Conservation (phyloP, 2,797 vertebrate genomes). For the Pseudotriccus pelzelni region DNA sequence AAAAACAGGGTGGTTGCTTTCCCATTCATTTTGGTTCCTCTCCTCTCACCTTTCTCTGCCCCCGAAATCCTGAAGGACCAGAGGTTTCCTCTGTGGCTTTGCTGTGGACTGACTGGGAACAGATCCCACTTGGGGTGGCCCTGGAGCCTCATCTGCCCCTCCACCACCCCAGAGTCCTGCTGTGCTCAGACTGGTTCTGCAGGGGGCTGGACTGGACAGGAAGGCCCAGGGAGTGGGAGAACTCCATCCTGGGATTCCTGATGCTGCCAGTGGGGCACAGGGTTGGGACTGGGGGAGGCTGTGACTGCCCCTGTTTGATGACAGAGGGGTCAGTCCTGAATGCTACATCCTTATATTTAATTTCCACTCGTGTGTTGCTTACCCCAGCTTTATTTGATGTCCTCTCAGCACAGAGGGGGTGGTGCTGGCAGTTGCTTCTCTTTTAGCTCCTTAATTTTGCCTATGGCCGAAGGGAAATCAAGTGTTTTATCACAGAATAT, state of each 20-base stretch:
- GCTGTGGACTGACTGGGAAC: not conserved
- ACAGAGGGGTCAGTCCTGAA: not conserved
- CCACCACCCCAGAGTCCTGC: not conserved
- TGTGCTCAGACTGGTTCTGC: not conserved
- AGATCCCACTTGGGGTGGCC: not conserved
- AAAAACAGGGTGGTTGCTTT: not conserved
- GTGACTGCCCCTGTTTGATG: not conserved
- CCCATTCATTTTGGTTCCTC: accelerated
- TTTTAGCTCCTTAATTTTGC: not conserved
- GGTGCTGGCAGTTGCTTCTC: not conserved
- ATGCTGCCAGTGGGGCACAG: not conserved
- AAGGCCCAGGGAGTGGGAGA: not conserved
- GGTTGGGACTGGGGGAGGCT: not conserved
- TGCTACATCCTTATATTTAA: not conserved
- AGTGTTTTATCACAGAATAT: not conserved
- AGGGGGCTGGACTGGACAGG: not conserved
- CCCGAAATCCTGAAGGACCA: not conserved
- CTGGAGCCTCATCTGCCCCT: not conserved
- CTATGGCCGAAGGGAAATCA: not conserved
- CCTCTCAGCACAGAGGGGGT: not conserved
- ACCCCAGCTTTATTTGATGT: not conserved
- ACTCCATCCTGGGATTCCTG: not conserved
- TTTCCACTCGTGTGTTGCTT: not conserved
- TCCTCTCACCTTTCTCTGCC: not conserved
- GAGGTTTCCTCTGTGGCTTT: not conserved